Evolutionary conservation across 2,888 invertebrate genomes (phyloP), one percentile per base, ranked within the genome.

Genomic region (Polydrusus tereticollis): DNA sequence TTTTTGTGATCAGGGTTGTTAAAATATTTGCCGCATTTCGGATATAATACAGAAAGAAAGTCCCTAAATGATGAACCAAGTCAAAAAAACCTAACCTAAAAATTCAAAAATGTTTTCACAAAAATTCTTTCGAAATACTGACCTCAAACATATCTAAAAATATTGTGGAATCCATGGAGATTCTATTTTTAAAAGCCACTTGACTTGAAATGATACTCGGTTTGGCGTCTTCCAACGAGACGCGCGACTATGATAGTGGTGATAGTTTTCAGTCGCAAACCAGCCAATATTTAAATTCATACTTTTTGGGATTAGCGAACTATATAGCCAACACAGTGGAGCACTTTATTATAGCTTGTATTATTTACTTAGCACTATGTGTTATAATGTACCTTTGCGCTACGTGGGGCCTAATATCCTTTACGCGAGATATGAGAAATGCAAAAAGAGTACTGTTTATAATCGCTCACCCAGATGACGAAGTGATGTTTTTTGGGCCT

Each of bases 401-500:
- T 55, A 78, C 81, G 47, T 86, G 88, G 81, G 86, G 87, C 29
- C 78, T 87, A 33, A 84, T 88, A 47, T 86, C 86, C 0, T 85
- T 89, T 76, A 86, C 86, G 67, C 86, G 87, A 33, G 88, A 87
- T 26, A 86, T 89, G 12, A 85, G 88, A 38, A 84, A 87, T 45
- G 87, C 88, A 1, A 87, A 86, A 74, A 87, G 94, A 78, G 90
- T 96, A 47, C 86, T 98, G 29, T 84, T 99, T 63, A 92, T 98
- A 1, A 94, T 91, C 47, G 97, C 99, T 20, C 99, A 99, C 87
- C 99, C 99, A 14, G 99, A 99, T 85, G 99, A 99, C 84, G 99
- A 99, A 85, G 96, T 96, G 79, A 98, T 99, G 99, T 99, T 99
- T 85, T 99, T 99, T 85, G 96, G 97, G 0, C 99, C 99, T 16